Evolutionary conservation across 2,888 invertebrate species (phyloP), one percentile per base, ranked within the genome.

Genomic region (Drosophila anomalata): DNA sequence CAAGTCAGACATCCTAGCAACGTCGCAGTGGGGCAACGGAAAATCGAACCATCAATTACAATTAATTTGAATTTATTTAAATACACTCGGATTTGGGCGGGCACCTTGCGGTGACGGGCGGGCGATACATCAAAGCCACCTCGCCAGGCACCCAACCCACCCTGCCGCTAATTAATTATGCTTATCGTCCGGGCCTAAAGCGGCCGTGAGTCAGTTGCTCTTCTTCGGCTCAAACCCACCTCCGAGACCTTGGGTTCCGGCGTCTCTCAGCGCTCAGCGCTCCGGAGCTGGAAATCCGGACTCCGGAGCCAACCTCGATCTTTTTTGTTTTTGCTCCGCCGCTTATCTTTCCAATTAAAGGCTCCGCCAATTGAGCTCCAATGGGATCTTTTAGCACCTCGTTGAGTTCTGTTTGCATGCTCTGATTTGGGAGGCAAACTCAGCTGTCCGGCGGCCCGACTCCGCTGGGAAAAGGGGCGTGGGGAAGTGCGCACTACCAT

Each of bases 41-140:
- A 36, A 42, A 57, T 47, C 36, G 8, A 33, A 26, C 67, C 75
- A 84, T 84, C 84, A 86, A 84, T 84, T 84, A 81, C 80, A 86
- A 81, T 84, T 84, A 54, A 81, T 86, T 83, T 86, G 69, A 80
- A 86, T 86, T 84, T 84, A 86, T 84, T 84, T 86, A 86, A 86
- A 84, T 84, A 79, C 84, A 79, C 84, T 80, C 67, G 79, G 84
- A 79, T 83, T 70, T 75, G 59, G 65, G 68, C 54, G 59, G 48
- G 48, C 62, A 60, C 66, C 50, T 71, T 61, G 61, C 24, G 36
- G n/a, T 31, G 47, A 48, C 57, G 47, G 61, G 44, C 47, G 42
- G 51, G 58, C 68, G 76, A 72, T 80, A 75, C 73, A 61, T 60
- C 76, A 73, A 56, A 52, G 58, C 51, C 22, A 33, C 56, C 79